Evolutionary conservation across 2,113 vertebrate species (phyloP), one percentile per base, ranked within the genome.

Genomic region (Hassar affinis): DNA sequence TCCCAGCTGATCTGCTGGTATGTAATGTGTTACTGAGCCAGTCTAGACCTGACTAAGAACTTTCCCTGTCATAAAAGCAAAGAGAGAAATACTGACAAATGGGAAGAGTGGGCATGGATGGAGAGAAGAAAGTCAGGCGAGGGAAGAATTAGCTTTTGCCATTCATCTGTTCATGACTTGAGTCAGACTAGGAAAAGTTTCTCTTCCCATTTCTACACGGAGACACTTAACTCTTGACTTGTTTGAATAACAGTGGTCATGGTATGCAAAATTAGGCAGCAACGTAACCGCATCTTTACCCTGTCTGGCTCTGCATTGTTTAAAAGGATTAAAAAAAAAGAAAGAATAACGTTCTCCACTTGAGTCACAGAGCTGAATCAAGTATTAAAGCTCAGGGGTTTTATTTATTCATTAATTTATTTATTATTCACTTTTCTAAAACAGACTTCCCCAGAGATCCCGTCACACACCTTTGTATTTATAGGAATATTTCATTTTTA

Each of bases 1-100:
- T 95, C 92, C 91, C 93, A 94, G 93, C 93, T 93, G 93, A 94
- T 92, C 91, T 93, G 90, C 87, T 92, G 93, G 92, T 94, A 94
- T 94, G 93, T 93, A 92, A 93, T 92, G 92, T 91, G 93, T 93
- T 94, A 94, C 93, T 91, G 88, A 92, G 91, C 93, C 90, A 92
- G 92, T 93, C 91, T 93, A 90, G 92, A 93, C 93, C 91, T 92
- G 93, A 94, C 92, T 89, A 87, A 91, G 91, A 92, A 85, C 89
- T 84, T 91, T 91, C 88, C 87, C 88, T 88, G 89, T 86, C 89
- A 90, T 85, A 81, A 89, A 86, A 89, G 86, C 87, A 91, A 85
- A 88, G 81, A 90, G 10, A 84, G 52, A 74, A 54, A 49, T 74
- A 66, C 35, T 85, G 79, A 77, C 35, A 85, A 83, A 86, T 89